Evolutionary conservation across 2,888 invertebrate genomes (phyloP).

Genomic region (Cephonodes hylas): DNA sequence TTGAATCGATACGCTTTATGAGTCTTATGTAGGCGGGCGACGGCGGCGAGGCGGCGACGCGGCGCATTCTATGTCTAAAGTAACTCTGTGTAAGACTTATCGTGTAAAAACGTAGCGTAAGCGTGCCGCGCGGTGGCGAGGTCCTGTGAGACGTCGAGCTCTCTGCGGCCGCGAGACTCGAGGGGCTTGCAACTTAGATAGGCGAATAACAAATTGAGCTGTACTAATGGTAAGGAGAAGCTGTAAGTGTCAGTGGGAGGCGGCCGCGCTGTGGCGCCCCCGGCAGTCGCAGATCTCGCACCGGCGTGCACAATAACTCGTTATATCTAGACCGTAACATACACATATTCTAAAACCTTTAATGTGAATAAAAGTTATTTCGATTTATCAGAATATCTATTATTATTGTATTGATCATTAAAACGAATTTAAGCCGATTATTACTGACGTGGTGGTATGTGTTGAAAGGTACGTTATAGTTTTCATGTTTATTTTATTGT

Average conservation of each 20-base stretch:
- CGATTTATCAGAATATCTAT: slow-evolving; percentile 77
- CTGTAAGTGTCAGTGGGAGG: slow-evolving; percentile 57
- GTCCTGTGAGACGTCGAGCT: slow-evolving; percentile 59
- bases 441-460: slow-evolving; percentile 51
- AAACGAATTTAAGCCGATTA: slow-evolving; percentile 72
- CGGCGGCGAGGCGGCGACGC: slow-evolving; percentile 43
- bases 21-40: slow-evolving; percentile 54
- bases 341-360: slow-evolving; percentile 77
- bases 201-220: slow-evolving; percentile 79
- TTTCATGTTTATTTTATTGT: slow-evolving; percentile 71
- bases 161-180: slow-evolving; percentile 56
- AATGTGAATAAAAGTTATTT: slow-evolving; percentile 78
- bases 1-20: slow-evolving; percentile 76
- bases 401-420: slow-evolving; percentile 68
- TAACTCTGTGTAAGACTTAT: slow-evolving; percentile 54
- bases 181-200: slow-evolving; percentile 76
- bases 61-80: slow-evolving; percentile 59
- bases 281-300: slow-evolving; percentile 58
- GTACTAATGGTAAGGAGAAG: slow-evolving; percentile 65
- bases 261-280: too few relatives aligned
- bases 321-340: slow-evolving; percentile 60
- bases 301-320: slow-evolving; percentile 69
- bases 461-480: slow-evolving; percentile 67
- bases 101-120: slow-evolving; percentile 57
- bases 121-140: slow-evolving; percentile 65